Evolutionary conservation across 1,140 invertebrate species (phyloP).

Genomic region (Paralvinella palmiformis): DNA sequence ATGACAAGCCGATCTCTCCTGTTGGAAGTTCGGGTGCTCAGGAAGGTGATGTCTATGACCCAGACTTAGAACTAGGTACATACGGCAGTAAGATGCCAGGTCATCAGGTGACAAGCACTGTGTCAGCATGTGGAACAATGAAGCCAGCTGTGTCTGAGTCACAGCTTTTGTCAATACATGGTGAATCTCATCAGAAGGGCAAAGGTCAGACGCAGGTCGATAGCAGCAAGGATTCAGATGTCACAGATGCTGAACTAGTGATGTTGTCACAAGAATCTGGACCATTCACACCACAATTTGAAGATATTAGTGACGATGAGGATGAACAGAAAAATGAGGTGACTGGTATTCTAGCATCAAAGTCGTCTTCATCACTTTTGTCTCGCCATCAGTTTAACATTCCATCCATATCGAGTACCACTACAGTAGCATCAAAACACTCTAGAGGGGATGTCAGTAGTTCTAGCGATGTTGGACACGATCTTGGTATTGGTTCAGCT

Average conservation of each 20-base stretch:
- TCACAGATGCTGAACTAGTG: no score
- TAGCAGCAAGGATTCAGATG: no score
- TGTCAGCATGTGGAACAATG: no score
- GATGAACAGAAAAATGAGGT: slow-evolving; percentile 8
- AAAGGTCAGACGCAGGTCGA: no score
- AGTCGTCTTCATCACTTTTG: background rate
- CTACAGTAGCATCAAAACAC: background rate
- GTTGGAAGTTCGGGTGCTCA: slow-evolving; percentile 15
- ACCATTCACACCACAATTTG: slow-evolving; percentile 18
- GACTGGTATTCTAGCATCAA: background rate
- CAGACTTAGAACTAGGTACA: slow-evolving; percentile 18
- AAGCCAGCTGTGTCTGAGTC: no score
- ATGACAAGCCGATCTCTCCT: slow-evolving; percentile 13
- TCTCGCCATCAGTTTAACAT: background rate
- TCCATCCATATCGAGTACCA: background rate
- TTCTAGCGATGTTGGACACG: background rate
- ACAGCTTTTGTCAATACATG: no score
- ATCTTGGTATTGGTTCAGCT: background rate
- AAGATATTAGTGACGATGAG: slow-evolving; percentile 27
- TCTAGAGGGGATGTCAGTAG: background rate
- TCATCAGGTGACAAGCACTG: no score
- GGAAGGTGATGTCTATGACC: slow-evolving; percentile 35
- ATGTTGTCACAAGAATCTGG: slow-evolving; percentile 3
- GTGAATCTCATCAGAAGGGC: no score
- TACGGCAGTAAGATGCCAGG: slow-evolving; percentile 2